Evolutionary conservation across 2,888 invertebrate genomes (phyloP), one percentile per base, ranked within the genome.

Genomic region (Beris morrisii): DNA sequence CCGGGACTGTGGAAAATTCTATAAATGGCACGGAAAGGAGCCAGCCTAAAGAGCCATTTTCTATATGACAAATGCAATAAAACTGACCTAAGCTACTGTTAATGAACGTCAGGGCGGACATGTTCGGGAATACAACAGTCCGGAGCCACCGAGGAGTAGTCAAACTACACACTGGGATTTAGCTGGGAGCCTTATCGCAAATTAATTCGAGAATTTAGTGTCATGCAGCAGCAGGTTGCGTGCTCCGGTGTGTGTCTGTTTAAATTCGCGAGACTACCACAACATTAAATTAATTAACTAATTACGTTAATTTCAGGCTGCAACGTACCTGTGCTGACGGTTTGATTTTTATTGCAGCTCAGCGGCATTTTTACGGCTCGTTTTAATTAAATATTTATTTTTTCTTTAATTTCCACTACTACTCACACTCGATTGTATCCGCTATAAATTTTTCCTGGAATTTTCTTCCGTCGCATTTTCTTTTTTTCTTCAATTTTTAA

Each of bases 171-270:
- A 48, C 43, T 22, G 48, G 45, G 64, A 45, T 32, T 64, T 65
- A 46, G 32, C 43, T 43, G 55, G 66, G 30, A 30, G 54, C 13
- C 54, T 67, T 63, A 56, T 63, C 67, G 30, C 32, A 61, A 63
- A 67, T 55, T 64, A 67, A 63, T 67, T 63, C 57, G 44, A 46
- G 55, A 67, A 57, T 67, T 67, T 61, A 48, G 55, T 63, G 54
- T 50, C 22, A 61, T 46, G 45, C 12, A 50, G 58, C 32, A 59
- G 59, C 50, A 59, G 57, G 54, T 53, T 12, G 43, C 22, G 45
- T 46, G 13, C 31, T 55, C 12, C n/a, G 28, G 43, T 9, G 52
- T 9, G 52, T 45, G 13, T 46, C 38, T 50, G 15, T 13, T 32
- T 12, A 15, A 63, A 56, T 57, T 9, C 12, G 57, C 57, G 45